Evolutionary conservation across 1,140 invertebrate genomes (phyloP).

Genomic region (Bradysia coprophila): DNA sequence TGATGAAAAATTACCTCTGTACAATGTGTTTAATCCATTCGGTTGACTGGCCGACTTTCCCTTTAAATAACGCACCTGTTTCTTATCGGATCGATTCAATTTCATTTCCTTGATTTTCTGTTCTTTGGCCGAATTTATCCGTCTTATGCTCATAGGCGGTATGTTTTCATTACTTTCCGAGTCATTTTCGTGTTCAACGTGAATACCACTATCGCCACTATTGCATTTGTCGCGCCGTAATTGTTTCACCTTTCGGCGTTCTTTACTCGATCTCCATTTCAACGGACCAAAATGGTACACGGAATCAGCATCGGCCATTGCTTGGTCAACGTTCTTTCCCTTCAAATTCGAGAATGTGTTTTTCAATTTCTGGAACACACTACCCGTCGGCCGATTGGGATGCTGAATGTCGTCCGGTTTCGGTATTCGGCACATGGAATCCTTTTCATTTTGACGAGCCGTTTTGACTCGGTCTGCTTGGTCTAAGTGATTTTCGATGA

Average conservation of each 20-base stretch:
- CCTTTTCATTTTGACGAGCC: not conserved
- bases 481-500: slow-evolving; percentile 8
- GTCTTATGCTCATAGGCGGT: not conserved
- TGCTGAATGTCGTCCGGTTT: slow-evolving; percentile 3
- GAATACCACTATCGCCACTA: slow-evolving; percentile 55
- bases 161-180: no score
- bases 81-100: no score
- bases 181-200: slow-evolving; percentile 38
- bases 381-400: slow-evolving; percentile 17
- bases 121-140: slow-evolving; percentile 1
- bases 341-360: slow-evolving; percentile 39
- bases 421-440: not conserved
- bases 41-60: no score
- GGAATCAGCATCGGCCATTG: slow-evolving; percentile 22
- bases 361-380: slow-evolving; percentile 45
- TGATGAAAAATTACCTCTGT: no score
- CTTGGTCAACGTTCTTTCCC: not conserved
- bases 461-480: not conserved
- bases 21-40: no score
- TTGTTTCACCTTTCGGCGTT: slow-evolving; percentile 47
- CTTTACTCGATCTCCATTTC: slow-evolving; percentile 50
- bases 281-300: slow-evolving; percentile 40
- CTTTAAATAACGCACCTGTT: no score
- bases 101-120: not conserved
- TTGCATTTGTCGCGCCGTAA: slow-evolving; percentile 51